Conservation (phyloP, 2,888 invertebrate species). For the Bhutanitis thaidina region DNA sequence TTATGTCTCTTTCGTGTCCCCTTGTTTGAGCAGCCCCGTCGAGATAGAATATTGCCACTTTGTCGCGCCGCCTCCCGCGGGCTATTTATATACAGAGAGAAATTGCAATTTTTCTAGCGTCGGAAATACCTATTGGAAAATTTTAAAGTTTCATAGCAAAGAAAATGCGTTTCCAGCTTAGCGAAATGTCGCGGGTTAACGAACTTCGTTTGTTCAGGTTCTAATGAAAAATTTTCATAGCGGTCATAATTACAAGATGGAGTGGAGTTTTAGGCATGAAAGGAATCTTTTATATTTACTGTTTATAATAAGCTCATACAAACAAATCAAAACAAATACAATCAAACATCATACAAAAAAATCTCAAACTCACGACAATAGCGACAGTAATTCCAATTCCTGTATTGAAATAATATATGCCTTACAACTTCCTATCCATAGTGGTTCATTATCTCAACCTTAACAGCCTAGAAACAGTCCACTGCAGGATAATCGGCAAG, state of each 20-base stretch:
- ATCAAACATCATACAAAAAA: too few species aligned
- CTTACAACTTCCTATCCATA: too few species aligned
- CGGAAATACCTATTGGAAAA: conserved; percentile 51
- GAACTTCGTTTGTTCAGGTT: conserved; percentile 29
- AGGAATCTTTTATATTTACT: too few species aligned
- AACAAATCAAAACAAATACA: too few species aligned
- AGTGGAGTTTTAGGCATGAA: too few species aligned
- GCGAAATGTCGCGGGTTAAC: conserved; percentile 29
- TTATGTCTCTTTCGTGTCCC: conserved; percentile 52
- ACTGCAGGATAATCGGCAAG: too few species aligned
- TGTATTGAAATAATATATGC: too few species aligned
- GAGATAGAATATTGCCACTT: conserved; percentile 79
- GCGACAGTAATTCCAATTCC: too few species aligned
- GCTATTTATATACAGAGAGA: conserved; percentile 62
- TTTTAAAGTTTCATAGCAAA: conserved; percentile 48
- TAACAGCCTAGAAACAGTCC: too few species aligned
- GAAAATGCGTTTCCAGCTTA: conserved; percentile 30
- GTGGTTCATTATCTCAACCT: too few species aligned
- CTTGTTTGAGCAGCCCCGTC: conserved; percentile 76
- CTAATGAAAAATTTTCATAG: conserved; percentile 20
- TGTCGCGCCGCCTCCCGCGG: conserved; percentile 71
- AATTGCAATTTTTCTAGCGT: conserved; percentile 68
- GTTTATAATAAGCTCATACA: too few species aligned
- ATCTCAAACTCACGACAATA: too few species aligned
- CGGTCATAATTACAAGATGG: conserved; percentile 7